Evolutionary conservation across 2,888 invertebrate genomes (phyloP), one percentile per base, ranked within the genome.

Genomic region (Mesorhabditis belari): DNA sequence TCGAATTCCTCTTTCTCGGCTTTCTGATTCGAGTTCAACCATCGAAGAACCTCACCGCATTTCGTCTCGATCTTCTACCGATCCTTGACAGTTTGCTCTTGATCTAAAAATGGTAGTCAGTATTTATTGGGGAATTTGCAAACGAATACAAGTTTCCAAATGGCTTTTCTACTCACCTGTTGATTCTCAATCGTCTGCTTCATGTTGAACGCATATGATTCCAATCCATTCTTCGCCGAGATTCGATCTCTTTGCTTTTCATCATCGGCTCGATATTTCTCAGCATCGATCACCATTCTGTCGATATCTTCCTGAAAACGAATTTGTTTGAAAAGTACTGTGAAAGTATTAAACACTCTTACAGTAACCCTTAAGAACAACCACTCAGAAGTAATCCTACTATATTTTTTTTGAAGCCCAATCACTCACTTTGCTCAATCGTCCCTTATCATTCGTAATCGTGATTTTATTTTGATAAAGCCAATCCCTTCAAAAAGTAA

Each of bases 291-390:
- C n/a, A 92, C 90, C 84, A 85, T 85, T 25, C 82, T 75, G 82
- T 92, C 91, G 79, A 93, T 92, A 74, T 93, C 92, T 81, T 91
- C 91, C 85, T 92, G 91, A 81, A 35, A 35, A n/a, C n/a, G n/a
- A n/a, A 35, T 35, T 35, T 9, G 44, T 17, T 35, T 17, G 44
- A 84, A 91, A 35, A 35, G 12, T 35, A 17, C n/a, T 35, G 44
- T 9, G 44, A 12, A 9, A 9, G 44, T 17, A 17, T 35, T n/a
- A 35, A n/a, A 35, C 12, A 35, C 12, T n/a, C 12, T 17, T 35
- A 35, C 44, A n/a, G n/a, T 35, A 35, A 35, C 12, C 44, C 44
- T 35, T 17, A 35, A n/a, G 12, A n/a, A n/a, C n/a, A n/a, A n/a
- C n/a, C n/a, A n/a, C n/a, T n/a, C n/a, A n/a, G n/a, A n/a, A n/a